These are phyloP conservation scores for Ascaphus truei DNA, from an alignment of 2,113 vertebrate genomes.

Conservation along the genomic window DNA sequence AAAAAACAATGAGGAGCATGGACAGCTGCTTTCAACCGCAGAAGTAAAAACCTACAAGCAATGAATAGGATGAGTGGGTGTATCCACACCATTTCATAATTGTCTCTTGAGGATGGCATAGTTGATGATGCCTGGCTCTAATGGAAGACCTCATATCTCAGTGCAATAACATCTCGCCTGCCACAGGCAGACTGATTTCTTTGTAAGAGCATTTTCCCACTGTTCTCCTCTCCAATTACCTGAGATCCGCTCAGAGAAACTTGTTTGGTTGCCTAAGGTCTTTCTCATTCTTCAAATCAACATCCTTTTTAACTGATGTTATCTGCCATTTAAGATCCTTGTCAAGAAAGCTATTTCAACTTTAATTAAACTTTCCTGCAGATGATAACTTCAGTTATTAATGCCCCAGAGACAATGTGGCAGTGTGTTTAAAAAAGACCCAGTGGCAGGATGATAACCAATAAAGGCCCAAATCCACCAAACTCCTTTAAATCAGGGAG, in stretches of 20 bases:
- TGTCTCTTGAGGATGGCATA: slow-evolving; percentile 16
- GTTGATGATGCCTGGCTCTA: slow-evolving; percentile 8
- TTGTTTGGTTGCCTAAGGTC: slow-evolving; percentile 6
- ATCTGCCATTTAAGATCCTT: slow-evolving; percentile 29
- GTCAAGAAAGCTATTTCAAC: slow-evolving; percentile 31
- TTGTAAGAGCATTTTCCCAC: background rate
- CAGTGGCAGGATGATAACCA: background rate
- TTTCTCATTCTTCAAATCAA: slow-evolving; percentile 31
- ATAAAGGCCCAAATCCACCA: too few species aligned
- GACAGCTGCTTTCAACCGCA: background rate
- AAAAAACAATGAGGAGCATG: too few species aligned
- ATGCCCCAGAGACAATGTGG: slow-evolving; percentile 17
- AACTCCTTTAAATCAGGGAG: too few species aligned
- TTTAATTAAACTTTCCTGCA: slow-evolving; percentile 34
- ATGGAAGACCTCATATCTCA: slow-evolving; percentile 26
- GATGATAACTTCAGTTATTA: slow-evolving; percentile 28
- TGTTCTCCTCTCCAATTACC: slow-evolving; percentile 19
- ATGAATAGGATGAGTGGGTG: slow-evolving; percentile 8
- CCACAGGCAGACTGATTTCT: slow-evolving; percentile 22
- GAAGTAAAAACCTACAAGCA: background rate
- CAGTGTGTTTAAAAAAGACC: slow-evolving; percentile 5
- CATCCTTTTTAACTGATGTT: slow-evolving; percentile 17
- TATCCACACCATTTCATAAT: slow-evolving; percentile 26
- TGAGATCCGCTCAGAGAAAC: slow-evolving; percentile 11
- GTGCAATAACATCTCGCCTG: slow-evolving; percentile 24